Percentiles rank a stretch among this genome's conserved stretches.
Evolutionary conservation across 2,888 invertebrate genomes (phyloP).

Genomic region (Frankliniella intonsa): DNA sequence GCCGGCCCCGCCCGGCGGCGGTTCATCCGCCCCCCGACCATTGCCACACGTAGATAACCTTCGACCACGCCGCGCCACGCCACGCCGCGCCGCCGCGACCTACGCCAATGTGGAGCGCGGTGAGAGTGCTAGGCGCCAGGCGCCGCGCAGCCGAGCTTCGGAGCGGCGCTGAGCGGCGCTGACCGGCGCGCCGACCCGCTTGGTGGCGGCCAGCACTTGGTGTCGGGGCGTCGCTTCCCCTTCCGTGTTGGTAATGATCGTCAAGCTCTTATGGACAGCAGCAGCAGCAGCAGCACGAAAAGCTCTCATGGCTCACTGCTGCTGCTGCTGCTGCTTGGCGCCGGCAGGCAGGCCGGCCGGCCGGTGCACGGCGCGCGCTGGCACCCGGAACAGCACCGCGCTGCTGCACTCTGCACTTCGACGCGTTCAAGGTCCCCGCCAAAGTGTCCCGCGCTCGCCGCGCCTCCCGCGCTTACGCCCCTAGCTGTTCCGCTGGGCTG

Average conservation of each 20-base stretch:
- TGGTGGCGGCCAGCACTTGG: background rate
- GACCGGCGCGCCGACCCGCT: background rate
- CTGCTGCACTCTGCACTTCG: background rate
- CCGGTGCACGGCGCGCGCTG: background rate
- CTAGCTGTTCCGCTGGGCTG: too few relatives aligned
- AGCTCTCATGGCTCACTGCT: background rate
- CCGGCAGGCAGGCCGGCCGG: background rate
- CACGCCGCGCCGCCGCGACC: background rate
- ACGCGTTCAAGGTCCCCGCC: too few relatives aligned
- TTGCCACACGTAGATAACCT: too few relatives aligned
- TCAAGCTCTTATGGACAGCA: background rate
- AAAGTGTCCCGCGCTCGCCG: background rate
- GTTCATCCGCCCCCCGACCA: too few relatives aligned
- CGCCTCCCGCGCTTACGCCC: background rate
- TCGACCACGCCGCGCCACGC: background rate
- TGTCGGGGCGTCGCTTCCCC: background rate
- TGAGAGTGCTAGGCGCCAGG: background rate
- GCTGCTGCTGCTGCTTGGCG: background rate
- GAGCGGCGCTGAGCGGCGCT: background rate
- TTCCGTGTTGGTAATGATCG: conserved; percentile 24
- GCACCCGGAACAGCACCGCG: background rate
- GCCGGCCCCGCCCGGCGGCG: background rate
- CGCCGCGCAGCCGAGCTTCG: background rate
- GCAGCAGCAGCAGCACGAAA: background rate
- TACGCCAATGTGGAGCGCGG: conserved; percentile 10